Percentiles rank a stretch among this genome's conserved stretches.
phyloP scores from a whole-genome alignment of 2,888 invertebrate genomes.

The Strigamia transsilvanica region DNA sequence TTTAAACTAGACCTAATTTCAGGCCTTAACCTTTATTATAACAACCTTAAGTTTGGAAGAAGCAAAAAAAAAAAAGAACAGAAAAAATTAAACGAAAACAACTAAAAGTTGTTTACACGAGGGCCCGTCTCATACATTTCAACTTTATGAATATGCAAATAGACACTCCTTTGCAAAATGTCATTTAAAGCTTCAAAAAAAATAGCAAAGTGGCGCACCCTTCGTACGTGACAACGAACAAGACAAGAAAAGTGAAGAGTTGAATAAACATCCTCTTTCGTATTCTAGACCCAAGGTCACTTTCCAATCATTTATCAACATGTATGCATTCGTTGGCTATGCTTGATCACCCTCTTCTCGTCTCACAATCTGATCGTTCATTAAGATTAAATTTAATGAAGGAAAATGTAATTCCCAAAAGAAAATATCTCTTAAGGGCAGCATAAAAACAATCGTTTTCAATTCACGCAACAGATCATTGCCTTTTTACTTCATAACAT shows the following conservation, averaged over 20 bases:
- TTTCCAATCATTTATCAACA: conserved; percentile 36
- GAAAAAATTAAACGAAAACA: neutral
- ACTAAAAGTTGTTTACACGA: neutral
- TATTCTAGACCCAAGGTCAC: conserved; percentile 16
- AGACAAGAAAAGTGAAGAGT: conserved; percentile 42
- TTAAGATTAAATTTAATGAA: conserved; percentile 49
- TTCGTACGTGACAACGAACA: conserved; percentile 32
- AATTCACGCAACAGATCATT: conserved; percentile 46
- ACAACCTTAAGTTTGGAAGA: neutral
- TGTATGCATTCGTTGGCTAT: neutral
- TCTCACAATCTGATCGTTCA: conserved; percentile 23
- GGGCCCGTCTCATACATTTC: neutral
- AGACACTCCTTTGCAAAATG: conserved; percentile 37
- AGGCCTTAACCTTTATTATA: conserved; percentile 3
- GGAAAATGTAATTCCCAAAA: conserved; percentile 24
- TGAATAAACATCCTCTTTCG: conserved; percentile 31
- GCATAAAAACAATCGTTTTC: conserved; percentile 26
- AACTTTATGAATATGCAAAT: conserved; percentile 36
- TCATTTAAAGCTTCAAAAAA: conserved; percentile 10
- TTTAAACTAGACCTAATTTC: conserved; percentile 43
- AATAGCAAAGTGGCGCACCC: conserved; percentile 26
- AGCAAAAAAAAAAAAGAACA: neutral
- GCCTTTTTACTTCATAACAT: neutral
- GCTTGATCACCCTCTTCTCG: neutral
- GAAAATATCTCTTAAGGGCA: neutral